These are phyloP conservation scores for Pterobdella sp. DNA, from an alignment of 2,888 invertebrate genomes.

Conservation along the genomic window DNA sequence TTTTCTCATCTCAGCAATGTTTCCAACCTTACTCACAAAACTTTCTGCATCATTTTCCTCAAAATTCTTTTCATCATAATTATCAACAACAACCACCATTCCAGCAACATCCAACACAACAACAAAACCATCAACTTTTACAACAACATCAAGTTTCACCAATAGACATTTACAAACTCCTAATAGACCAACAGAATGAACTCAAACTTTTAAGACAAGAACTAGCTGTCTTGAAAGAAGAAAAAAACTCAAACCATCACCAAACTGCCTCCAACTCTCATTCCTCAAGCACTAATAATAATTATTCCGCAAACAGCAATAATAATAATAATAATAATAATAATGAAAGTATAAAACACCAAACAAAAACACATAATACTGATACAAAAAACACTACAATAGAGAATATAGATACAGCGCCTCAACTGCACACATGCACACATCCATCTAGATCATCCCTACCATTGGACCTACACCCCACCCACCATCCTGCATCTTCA, in stretches of 20 bases:
- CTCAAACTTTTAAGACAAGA: not conserved
- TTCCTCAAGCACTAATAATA: not conserved
- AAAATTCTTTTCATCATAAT: not conserved
- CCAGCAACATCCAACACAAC: not conserved
- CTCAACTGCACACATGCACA: too few relatives aligned
- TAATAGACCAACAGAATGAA: not conserved
- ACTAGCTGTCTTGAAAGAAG: not conserved
- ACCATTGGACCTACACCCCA: too few relatives aligned
- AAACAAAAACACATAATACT: not conserved
- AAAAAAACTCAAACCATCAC: not conserved
- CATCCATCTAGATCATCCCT: too few relatives aligned
- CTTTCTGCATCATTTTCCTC: not conserved
- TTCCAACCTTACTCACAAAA: not conserved
- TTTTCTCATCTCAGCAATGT: not conserved
- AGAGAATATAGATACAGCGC: not conserved
- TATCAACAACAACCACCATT: not conserved
- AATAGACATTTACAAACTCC: not conserved
- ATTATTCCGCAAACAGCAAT: not conserved
- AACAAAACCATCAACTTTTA: not conserved
- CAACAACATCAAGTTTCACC: slow-evolving; percentile 11
- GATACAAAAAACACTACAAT: not conserved
- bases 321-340: slow-evolving; percentile 5
- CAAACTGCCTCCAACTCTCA: not conserved
- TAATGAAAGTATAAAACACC: not conserved
- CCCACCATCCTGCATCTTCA: too few relatives aligned